Percentiles rank a stretch among this genome's conserved stretches.
phyloP scores from a whole-genome alignment of 2,113 vertebrate genomes.

The sheep (Ovis aries) region ARS-UI_Ramb_v3.0 NC_056060.1:30658001-30658500 shows the following conservation, averaged over 20 bases:
- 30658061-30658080: neutral
- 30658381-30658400: neutral
- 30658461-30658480: constrained; percentile 21
- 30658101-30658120: neutral
- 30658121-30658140: neutral
- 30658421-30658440: neutral
- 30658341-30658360: neutral
- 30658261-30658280: neutral
- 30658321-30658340: neutral
- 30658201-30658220: neutral
- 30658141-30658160: neutral
- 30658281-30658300: neutral
- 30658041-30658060: neutral
- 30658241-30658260: neutral
- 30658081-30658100: neutral
- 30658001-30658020: neutral
- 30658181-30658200: neutral
- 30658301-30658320: neutral
- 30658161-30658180: neutral
- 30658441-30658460: neutral
- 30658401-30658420: neutral
- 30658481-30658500: neutral
- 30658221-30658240: neutral
- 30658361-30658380: neutral
- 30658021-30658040: neutral